A percentile compares a stretch with the other conserved stretches of the same genome.
These are phyloP conservation scores for Protobothrops flavoviridis DNA, from an alignment of 2,113 vertebrate genomes.

Conservation along the genomic window DNA sequence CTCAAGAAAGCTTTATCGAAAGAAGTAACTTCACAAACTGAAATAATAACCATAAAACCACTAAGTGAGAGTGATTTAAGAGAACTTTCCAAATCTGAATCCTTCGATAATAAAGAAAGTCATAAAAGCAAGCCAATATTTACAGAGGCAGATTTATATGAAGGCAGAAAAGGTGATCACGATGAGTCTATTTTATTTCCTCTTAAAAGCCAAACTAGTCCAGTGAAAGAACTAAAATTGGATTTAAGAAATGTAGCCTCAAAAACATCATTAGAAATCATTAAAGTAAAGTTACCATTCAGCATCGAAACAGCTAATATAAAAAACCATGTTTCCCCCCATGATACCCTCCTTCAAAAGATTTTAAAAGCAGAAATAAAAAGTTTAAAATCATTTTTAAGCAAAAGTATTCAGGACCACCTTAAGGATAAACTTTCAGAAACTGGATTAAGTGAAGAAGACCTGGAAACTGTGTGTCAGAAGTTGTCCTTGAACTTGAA, in stretches of 20 bases:
- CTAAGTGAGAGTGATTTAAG: neutral
- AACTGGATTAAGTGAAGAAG: constrained; percentile 31
- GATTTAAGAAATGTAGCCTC: constrained; percentile 33
- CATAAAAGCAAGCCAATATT: neutral
- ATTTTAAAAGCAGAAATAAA: constrained; percentile 39
- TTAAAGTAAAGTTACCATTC: neutral
- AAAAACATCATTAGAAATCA: constrained; percentile 18
- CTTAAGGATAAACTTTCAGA: constrained; percentile 43
- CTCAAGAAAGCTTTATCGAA: constrained; percentile 1
- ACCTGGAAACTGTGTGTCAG: constrained; percentile 38
- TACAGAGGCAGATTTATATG: neutral
- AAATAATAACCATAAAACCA: constrained; percentile 17
- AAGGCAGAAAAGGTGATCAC: constrained; percentile 30
- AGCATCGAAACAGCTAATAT: neutral
- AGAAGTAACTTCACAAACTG: constrained; percentile 20
- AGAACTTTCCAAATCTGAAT: neutral
- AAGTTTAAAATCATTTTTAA: constrained; percentile 29
- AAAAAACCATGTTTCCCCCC: constrained; percentile 13
- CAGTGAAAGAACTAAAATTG: constrained; percentile 18
- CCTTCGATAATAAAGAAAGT: constrained; percentile 4
- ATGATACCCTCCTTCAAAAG: constrained; percentile 31
- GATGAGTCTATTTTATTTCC: constrained; percentile 26
- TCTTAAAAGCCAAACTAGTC: constrained; percentile 22
- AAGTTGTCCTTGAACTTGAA: constrained; percentile 23
- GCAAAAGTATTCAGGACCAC: constrained; percentile 15